These are phyloP conservation scores for Calliphora vomitoria DNA, from an alignment of 2,888 invertebrate species.

Conservation along the genomic window DNA sequence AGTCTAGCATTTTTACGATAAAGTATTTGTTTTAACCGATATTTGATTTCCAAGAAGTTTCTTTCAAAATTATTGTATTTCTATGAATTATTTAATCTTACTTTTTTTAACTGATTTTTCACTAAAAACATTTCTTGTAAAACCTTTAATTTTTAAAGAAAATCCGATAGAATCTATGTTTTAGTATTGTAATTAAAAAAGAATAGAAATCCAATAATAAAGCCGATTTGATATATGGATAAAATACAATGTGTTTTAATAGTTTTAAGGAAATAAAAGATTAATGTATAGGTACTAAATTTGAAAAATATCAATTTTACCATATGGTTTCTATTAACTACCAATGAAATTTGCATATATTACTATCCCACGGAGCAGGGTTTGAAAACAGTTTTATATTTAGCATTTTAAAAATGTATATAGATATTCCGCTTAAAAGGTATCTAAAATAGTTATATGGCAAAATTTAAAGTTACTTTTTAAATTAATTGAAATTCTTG, in stretches of 20 bases:
- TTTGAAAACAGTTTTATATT: no score
- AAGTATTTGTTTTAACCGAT: neutral
- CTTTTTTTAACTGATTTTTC: slow-evolving; percentile 38
- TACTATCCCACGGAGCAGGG: no score
- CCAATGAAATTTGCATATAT: no score
- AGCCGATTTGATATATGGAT: slow-evolving; percentile 44
- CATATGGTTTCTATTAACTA: no score
- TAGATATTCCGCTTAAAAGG: no score
- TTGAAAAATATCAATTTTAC: no score
- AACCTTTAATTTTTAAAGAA: slow-evolving; percentile 38
- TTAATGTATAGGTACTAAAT: no score
- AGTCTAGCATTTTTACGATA: neutral
- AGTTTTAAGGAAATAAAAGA: neutral
- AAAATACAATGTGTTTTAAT: neutral
- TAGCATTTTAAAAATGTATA: no score
- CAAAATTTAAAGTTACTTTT: no score
- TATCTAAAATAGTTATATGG: no score
- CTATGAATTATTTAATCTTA: slow-evolving; percentile 17
- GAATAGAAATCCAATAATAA: slow-evolving; percentile 59
- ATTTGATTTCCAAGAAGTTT: neutral
- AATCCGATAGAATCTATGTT: slow-evolving; percentile 63
- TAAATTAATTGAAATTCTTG: no score
- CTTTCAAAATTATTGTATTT: slow-evolving; percentile 7
- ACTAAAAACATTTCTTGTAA: slow-evolving; percentile 26
- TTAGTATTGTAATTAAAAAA: slow-evolving; percentile 64